phyloP scores from a whole-genome alignment of 1,140 invertebrate genomes.

The Trypoxylus dichotomus region DNA sequence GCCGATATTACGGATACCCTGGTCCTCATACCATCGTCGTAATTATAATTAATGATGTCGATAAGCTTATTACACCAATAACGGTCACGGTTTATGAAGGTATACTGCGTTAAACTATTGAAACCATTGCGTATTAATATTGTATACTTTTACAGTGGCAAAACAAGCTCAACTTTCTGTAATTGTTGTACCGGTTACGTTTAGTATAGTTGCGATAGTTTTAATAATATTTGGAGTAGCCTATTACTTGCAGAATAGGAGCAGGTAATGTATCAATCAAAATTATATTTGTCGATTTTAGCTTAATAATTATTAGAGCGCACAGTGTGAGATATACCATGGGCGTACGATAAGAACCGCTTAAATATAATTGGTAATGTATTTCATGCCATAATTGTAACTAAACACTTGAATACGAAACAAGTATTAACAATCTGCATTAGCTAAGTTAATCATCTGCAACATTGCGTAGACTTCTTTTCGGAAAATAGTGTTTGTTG shows the following conservation, averaged over 20 bases:
- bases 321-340: too few species aligned
- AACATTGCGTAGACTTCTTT: too few species aligned
- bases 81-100: conserved; percentile 81
- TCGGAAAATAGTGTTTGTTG: too few species aligned
- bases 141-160: conserved; percentile 61
- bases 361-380: too few species aligned
- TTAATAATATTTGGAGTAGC: conserved; percentile 82
- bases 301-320: too few species aligned
- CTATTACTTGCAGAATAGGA: conserved; percentile 77
- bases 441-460: too few species aligned
- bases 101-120: conserved; percentile 47
- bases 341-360: too few species aligned
- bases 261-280: conserved; percentile 58
- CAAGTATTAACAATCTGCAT: too few species aligned
- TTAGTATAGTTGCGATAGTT: conserved; percentile 75
- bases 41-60: conserved; percentile 74
- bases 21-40: conserved; percentile 72
- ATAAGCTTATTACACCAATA: conserved; percentile 65
- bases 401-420: too few species aligned
- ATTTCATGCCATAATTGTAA: too few species aligned
- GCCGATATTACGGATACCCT: conserved; percentile 67
- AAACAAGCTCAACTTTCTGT: conserved; percentile 79
- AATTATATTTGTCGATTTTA: background rate
- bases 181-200: conserved; percentile 80
- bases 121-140: conserved; percentile 37